Conservation (phyloP, 2,888 invertebrate genomes). For the Dasysyrphus albostriatus region DNA sequence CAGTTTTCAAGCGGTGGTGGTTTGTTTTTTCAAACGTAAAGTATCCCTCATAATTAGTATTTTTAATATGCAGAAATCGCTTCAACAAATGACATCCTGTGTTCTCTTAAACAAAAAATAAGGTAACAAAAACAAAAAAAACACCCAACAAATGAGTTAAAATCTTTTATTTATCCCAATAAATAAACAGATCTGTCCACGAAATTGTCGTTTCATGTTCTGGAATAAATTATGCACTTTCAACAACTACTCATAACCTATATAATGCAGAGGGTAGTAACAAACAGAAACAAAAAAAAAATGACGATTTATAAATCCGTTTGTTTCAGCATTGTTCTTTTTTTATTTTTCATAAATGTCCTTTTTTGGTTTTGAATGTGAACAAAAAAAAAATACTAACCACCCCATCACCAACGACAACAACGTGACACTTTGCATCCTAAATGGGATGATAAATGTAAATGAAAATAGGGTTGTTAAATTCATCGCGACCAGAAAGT, state of each 20-base stretch:
- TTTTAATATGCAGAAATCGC: neutral
- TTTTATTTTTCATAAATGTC: slow-evolving; percentile 20
- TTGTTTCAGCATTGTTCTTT: slow-evolving; percentile 50
- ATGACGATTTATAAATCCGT: slow-evolving; percentile 11
- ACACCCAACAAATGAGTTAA: slow-evolving; percentile 34
- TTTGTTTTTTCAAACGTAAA: too few species aligned
- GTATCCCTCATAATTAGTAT: too few species aligned
- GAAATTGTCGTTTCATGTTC: slow-evolving; percentile 66
- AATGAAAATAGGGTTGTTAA: slow-evolving; percentile 33
- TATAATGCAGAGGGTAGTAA: slow-evolving; percentile 1
- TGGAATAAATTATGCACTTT: slow-evolving; percentile 68
- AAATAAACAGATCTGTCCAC: slow-evolving; percentile 75
- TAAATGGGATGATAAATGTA: slow-evolving; percentile 55
- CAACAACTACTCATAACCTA: neutral
- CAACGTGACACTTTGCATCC: slow-evolving; percentile 61
- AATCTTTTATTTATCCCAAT: slow-evolving; percentile 63
- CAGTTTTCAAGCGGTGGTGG: too few species aligned
- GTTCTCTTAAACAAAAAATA: neutral
- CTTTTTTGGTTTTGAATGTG: slow-evolving; percentile 27
- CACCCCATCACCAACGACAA: slow-evolving; percentile 42
- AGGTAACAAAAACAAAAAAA: slow-evolving; percentile 13
- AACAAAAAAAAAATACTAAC: neutral
- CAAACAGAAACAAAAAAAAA: slow-evolving; percentile 29
- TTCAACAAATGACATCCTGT: neutral
- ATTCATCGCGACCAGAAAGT: neutral